Conservation (phyloP, 1,140 invertebrate genomes). For the Drosophila tropicalis region DNA sequence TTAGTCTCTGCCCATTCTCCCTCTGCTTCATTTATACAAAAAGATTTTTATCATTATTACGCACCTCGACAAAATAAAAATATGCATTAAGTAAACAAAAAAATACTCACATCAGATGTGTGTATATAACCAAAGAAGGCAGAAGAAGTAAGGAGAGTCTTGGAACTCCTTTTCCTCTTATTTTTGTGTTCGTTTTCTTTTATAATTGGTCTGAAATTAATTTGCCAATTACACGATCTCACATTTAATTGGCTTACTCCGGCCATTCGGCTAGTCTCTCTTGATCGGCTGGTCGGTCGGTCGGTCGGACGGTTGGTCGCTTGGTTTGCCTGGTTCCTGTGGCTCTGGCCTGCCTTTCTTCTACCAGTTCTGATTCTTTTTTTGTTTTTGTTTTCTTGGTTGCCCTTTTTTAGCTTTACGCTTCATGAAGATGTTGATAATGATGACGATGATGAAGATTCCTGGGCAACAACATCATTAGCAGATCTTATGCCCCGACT, state of each 20-base stretch:
- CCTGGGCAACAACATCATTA: conserved; percentile 54
- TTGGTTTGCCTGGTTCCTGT: conserved; percentile 8
- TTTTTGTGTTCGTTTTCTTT: conserved; percentile 78
- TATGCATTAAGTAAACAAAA: conserved; percentile 1
- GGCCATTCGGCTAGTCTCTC: neutral
- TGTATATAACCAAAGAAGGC: neutral
- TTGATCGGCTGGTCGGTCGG: conserved; percentile 14
- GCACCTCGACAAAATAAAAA: conserved; percentile 11
- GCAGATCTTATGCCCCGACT: conserved; percentile 34
- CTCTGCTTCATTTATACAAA: conserved; percentile 11
- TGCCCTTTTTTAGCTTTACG: conserved; percentile 46
- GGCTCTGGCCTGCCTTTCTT: conserved; percentile 16
- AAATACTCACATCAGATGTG: neutral
- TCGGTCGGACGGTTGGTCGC: conserved; percentile 12
- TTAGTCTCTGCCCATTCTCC: neutral
- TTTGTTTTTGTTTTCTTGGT: conserved; percentile 42
- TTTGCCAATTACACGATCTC: conserved; percentile 83
- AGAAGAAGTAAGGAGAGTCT: conserved; percentile 4
- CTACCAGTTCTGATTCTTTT: conserved; percentile 46
- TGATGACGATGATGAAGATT: conserved; percentile 27
- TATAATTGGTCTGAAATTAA: conserved; percentile 83
- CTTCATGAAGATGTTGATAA: conserved; percentile 33
- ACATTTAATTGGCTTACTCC: conserved; percentile 82
- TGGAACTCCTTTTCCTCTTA: conserved; percentile 10
- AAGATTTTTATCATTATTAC: conserved; percentile 23